Base-by-base conservation (phyloP, 1,140 invertebrate species). In the Sycophila sp. region DNA sequence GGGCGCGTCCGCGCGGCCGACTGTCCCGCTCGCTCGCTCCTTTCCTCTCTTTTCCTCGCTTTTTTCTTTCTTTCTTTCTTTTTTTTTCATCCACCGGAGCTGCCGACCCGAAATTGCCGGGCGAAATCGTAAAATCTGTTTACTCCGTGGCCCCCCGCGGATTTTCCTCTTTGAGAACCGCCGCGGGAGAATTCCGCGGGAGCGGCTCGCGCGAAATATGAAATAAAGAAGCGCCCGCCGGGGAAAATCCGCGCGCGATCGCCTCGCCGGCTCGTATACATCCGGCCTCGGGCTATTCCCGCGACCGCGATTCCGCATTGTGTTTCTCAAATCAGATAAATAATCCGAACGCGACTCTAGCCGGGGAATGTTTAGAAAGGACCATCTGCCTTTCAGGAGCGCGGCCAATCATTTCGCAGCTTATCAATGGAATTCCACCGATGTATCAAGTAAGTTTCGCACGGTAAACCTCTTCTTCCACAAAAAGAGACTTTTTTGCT, bases 91-190 rank as follows among this genome's bases (percentile, higher is more conserved):
- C 60, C 17, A 28, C 13, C 13, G 15, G 30, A 11, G 13, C 15
- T 38, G 30, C 22, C 6, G 55, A 30, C 24, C 62, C 42, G 22
- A 62, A 32, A 71, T 58, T 13, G 51, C 28, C 47, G 45, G 22
- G 13, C 28, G 22, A 64, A 56, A 68, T 67, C 59, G 58, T 58
- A 71, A 53, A 70, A 65, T 68, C 71, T 69, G 53, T 73, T 69
- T 40, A 45, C 19, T 38, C 26, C 56, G 22, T n/a, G 58, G 38
- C n/a, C n/a, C n/a, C n/a, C n/a, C n/a, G n/a, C 47, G 58, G 17
- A 58, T 58, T 49, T 34, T 42, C 47, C 36, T 36, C 24, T 34
- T 34, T 2, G 19, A 45, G n/a, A n/a, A n/a, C n/a, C 22, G 10
- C 7, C 24, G 3, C 15, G n/a, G n/a, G n/a, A n/a, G n/a, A n/a